These are phyloP conservation scores for Parnassius orleans DNA, from an alignment of 2,888 invertebrate species.

Conservation along the genomic window DNA sequence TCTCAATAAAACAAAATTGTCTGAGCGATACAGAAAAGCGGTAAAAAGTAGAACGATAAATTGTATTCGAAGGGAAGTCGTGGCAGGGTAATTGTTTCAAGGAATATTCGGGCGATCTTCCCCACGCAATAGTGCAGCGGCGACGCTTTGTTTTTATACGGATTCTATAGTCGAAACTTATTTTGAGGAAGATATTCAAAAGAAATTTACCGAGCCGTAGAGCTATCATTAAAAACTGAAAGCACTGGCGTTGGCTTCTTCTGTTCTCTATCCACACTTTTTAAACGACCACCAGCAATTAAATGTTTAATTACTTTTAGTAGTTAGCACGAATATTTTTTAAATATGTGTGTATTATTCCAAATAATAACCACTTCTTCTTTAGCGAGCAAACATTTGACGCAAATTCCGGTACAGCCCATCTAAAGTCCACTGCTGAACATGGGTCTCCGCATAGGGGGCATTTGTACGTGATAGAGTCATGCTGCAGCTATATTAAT, in stretches of 20 bases:
- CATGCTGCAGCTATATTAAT: too few relatives aligned
- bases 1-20: slow-evolving; percentile 18
- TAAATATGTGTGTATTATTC: too few relatives aligned
- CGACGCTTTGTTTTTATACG: slow-evolving; percentile 28
- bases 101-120: slow-evolving; percentile 37
- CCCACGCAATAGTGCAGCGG: slow-evolving; percentile 28
- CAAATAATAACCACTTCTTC: too few relatives aligned
- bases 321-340: too few relatives aligned
- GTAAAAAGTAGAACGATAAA: slow-evolving; percentile 60
- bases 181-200: slow-evolving; percentile 40
- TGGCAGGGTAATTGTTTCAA: slow-evolving; percentile 52
- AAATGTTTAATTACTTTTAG: too few relatives aligned
- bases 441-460: too few relatives aligned
- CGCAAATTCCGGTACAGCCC: too few relatives aligned
- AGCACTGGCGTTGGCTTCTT: neutral
- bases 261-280: neutral
- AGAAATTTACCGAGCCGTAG: slow-evolving; percentile 40
- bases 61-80: slow-evolving; percentile 54
- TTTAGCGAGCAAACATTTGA: too few relatives aligned
- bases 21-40: slow-evolving; percentile 31
- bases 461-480: too few relatives aligned
- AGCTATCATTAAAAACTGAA: slow-evolving; percentile 23
- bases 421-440: too few relatives aligned
- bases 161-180: slow-evolving; percentile 11
- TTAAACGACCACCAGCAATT: too few relatives aligned